Base-by-base conservation (phyloP, 2,113 vertebrate species). In the Ifrita kowaldi region DNA sequence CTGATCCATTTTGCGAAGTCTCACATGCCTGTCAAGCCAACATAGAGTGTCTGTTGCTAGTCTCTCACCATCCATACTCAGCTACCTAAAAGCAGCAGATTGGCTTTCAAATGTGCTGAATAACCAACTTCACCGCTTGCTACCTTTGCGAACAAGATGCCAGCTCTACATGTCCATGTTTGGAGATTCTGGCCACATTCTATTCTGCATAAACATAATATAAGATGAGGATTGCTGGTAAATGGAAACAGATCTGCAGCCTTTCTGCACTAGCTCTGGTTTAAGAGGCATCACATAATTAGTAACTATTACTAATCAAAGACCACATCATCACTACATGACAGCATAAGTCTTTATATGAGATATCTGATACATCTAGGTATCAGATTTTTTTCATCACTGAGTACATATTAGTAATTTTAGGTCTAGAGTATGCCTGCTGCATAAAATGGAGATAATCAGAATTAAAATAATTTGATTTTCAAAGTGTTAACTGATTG, bases 1-100 rank as follows among this genome's bases (percentile, higher is more conserved):
- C 73, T 96, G 83, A 94, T 96, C 76, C 56, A 44, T 93, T 96
- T 90, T 95, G 73, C 41, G 17, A 87, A 96, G 93, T 95, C 95
- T 96, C 93, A 96, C 93, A 96, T 75, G 90, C 79, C 88, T 96
- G 95, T 93, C 92, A 84, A 92, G 83, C 73, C 80, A 68, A 90
- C 90, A 87, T 7, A 84, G 92, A 80, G 53, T 84, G 95, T 95
- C 86, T 96, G 86, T 53, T 94, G 71, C 71, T 93, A 56, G 96
- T 95, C 95, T 97, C 92, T 96, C 95, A 97, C 95, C 47, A 94
- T 56, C 30, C 59, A 0, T 65, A 63, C 59, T 76, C 91, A 69
- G 75, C 49, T 92, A 96, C 86, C 95, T 96, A 90, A 84, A 93
- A 89, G 88, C 49, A 87, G 89, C 95, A 95, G 95, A 95, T 37